Conservation (phyloP, 1,140 invertebrate genomes). For the Ceratosolen fusciceps region DNA sequence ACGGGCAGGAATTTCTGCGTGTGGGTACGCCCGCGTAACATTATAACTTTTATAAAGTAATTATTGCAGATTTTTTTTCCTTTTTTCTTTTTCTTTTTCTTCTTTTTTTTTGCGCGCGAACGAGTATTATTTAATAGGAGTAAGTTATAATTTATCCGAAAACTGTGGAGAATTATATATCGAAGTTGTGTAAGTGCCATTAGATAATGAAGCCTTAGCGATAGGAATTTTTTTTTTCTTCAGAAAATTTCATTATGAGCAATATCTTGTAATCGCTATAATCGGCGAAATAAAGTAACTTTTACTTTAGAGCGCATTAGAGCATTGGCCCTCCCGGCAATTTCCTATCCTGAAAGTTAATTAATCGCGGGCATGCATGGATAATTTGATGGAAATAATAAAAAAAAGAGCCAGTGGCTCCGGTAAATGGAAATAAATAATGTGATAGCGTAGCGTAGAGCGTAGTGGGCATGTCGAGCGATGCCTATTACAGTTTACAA, state of each 20-base stretch:
- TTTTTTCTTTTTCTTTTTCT: not conserved
- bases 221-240: not conserved
- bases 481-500: not conserved
- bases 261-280: not conserved
- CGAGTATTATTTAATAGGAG: not conserved
- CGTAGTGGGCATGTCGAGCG: not conserved
- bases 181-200: not conserved
- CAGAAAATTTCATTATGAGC: not conserved
- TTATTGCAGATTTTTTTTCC: not conserved
- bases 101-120: not conserved
- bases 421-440: too few relatives aligned
- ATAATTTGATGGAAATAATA: not conserved
- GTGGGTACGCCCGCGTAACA: too few relatives aligned
- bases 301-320: not conserved
- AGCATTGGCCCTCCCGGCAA: not conserved
- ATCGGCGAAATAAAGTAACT: conserved; percentile 8
- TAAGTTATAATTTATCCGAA: not conserved
- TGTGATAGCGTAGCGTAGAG: not conserved
- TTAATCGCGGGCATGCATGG: conserved; percentile 1
- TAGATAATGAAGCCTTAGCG: conserved; percentile 6
- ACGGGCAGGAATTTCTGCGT: not conserved
- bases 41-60: too few relatives aligned
- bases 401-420: too few relatives aligned
- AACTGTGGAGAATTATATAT: conserved; percentile 2
- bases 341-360: conserved; percentile 3